Conservation (phyloP, 2,113 vertebrate genomes). For the Sphaerodactylus townsendi region DNA sequence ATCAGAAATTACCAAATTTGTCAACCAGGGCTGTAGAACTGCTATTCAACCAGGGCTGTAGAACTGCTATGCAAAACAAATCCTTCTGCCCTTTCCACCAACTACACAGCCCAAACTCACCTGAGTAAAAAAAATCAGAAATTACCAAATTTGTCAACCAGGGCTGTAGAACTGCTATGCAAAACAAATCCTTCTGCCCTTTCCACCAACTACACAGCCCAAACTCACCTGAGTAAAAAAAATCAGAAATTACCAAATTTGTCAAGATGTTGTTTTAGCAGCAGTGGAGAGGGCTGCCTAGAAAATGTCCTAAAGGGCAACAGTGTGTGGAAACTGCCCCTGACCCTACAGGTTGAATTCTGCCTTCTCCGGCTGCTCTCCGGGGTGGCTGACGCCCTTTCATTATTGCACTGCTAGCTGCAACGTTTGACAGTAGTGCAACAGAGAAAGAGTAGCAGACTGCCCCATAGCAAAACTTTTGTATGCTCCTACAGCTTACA, state of each 20-base stretch:
- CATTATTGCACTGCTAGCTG: constrained; percentile 94
- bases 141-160: neutral
- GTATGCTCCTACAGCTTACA: neutral
- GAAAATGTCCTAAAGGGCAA: neutral
- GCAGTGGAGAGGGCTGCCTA: neutral
- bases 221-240: neutral
- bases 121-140: neutral
- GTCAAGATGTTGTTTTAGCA: neutral
- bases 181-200: neutral
- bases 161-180: neutral
- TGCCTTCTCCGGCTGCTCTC: constrained; percentile 45
- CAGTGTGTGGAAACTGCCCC: neutral
- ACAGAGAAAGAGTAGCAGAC: constrained; percentile 91
- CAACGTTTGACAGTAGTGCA: constrained; percentile 89
- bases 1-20: too few species aligned
- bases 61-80: neutral
- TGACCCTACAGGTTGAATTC: neutral
- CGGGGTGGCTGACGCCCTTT: constrained; percentile 88
- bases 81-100: neutral
- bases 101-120: neutral
- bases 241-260: too few species aligned
- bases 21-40: neutral
- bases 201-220: neutral
- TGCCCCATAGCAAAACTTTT: constrained; percentile 31
- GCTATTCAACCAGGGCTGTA: too few species aligned